Percentiles rank a stretch among this genome's conserved stretches.
phyloP scores from a whole-genome alignment of 2,113 vertebrate species.

The Pseudorasbora parva region DNA sequence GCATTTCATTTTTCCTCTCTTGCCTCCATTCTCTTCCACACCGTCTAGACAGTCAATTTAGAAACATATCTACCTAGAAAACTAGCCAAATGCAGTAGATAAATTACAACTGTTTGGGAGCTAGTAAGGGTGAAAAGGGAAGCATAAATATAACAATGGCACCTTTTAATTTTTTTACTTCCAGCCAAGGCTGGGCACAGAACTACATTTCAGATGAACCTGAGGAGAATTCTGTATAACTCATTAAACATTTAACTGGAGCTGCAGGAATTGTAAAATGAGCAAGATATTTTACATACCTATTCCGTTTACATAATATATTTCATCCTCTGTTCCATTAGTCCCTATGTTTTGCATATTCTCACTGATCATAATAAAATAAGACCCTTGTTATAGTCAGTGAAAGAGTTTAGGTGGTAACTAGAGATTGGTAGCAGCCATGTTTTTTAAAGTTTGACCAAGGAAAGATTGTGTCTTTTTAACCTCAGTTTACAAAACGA shows the following conservation, averaged over 20 bases:
- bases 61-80: background rate
- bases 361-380: background rate
- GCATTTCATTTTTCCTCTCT: conserved; percentile 8
- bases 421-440: background rate
- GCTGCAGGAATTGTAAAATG: conserved; percentile 18
- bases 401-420: conserved; percentile 5
- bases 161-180: background rate
- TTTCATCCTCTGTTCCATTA: background rate
- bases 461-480: background rate
- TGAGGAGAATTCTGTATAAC: conserved; percentile 17
- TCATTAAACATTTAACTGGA: conserved; percentile 5
- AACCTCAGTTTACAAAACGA: background rate
- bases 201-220: conserved; percentile 23
- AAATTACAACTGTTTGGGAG: background rate
- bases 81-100: conserved; percentile 1
- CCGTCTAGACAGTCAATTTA: conserved; percentile 12
- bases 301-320: conserved; percentile 30
- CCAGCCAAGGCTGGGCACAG: background rate
- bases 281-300: background rate
- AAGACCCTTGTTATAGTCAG: conserved; percentile 14
- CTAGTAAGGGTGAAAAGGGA: conserved; percentile 10
- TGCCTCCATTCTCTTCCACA: background rate
- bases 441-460: background rate
- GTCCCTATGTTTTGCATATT: background rate
- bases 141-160: background rate